These are phyloP conservation scores for Tribolium madens DNA, from an alignment of 1,140 invertebrate species.

Conservation along the genomic window DNA sequence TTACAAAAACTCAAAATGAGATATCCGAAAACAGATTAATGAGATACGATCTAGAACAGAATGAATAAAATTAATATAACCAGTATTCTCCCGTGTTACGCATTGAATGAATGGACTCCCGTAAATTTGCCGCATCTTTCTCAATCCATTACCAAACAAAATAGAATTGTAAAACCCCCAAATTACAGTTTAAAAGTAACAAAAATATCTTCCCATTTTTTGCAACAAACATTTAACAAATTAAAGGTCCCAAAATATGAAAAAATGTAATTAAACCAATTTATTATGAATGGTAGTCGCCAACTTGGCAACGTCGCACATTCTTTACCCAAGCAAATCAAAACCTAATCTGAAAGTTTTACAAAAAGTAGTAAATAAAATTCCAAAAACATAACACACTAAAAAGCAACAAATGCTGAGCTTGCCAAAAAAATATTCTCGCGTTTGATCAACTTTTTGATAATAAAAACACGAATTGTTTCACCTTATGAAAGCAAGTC, in stretches of 20 bases:
- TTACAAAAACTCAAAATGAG: not conserved
- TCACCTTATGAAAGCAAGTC: slow-evolving; percentile 51
- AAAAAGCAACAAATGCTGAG: not conserved
- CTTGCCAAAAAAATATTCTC: too few species aligned
- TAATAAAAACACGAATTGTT: not conserved
- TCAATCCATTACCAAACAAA: not conserved
- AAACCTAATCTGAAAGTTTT: slow-evolving; percentile 6
- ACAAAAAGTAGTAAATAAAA: not conserved
- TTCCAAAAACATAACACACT: not conserved
- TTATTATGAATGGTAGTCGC: slow-evolving; percentile 53
- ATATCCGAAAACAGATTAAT: not conserved
- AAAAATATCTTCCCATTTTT: not conserved
- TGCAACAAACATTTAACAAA: not conserved
- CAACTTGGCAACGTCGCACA: slow-evolving; percentile 58
- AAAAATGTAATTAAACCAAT: not conserved
- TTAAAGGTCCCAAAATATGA: not conserved
- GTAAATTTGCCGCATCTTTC: not conserved
- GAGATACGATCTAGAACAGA: slow-evolving; percentile 21
- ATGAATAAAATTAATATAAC: slow-evolving; percentile 26
- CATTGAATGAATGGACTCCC: slow-evolving; percentile 29
- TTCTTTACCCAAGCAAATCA: slow-evolving; percentile 52
- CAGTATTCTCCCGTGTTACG: slow-evolving; percentile 55
- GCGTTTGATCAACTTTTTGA: not conserved
- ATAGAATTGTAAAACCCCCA: not conserved
- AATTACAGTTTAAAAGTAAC: not conserved